Percentiles rank a stretch among this genome's conserved stretches.
Conservation (phyloP, 2,113 vertebrate genomes). For the Vombatus ursinus region DNA sequence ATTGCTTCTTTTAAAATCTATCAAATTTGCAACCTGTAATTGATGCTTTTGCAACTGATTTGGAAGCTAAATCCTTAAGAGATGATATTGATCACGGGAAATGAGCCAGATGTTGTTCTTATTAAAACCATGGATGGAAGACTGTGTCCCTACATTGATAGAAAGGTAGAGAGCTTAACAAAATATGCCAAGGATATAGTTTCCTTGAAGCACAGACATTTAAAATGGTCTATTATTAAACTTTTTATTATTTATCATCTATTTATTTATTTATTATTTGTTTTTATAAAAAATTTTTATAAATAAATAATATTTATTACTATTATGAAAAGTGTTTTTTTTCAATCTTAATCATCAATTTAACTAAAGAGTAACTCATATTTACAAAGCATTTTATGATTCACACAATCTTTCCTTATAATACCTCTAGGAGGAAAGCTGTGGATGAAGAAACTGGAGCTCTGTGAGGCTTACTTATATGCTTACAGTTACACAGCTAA, state of each 20-base stretch:
- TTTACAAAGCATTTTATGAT: not conserved
- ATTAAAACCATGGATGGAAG: constrained; percentile 18
- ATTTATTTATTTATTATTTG: no score
- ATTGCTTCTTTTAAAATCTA: constrained; percentile 77
- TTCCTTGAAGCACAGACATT: constrained; percentile 6
- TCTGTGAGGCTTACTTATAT: not conserved
- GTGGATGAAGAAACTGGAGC: not conserved
- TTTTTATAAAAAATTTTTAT: no score
- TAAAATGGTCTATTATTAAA: constrained; percentile 32
- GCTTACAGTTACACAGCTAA: not conserved
- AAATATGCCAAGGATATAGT: not conserved
- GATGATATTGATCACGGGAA: constrained; percentile 70
- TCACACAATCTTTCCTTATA: not conserved
- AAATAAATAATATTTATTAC: not conserved
- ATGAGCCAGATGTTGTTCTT: constrained; percentile 52
- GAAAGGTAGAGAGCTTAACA: constrained; percentile 35
- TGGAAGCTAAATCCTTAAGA: constrained; percentile 69
- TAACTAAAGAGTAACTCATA: not conserved
- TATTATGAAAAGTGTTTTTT: not conserved
- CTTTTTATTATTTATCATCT: not conserved
- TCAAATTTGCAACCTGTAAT: constrained; percentile 72
- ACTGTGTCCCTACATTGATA: not conserved
- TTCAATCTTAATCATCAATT: not conserved
- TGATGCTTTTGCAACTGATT: constrained; percentile 71
- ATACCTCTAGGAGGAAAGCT: not conserved